These are phyloP conservation scores for Hypena proboscidalis DNA, from an alignment of 2,888 invertebrate species.

Conservation along the genomic window DNA sequence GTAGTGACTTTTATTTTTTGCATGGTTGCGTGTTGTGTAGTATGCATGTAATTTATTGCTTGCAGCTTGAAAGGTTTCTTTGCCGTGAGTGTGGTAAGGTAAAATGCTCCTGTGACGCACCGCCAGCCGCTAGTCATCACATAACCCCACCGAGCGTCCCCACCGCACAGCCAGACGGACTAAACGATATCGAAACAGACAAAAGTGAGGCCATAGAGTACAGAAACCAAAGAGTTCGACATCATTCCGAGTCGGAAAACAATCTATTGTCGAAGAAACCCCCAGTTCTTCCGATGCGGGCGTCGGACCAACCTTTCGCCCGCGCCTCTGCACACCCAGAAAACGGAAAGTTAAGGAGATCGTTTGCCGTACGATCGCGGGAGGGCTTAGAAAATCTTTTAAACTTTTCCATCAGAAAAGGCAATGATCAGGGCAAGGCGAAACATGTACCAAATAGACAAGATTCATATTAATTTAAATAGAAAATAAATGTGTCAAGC, in stretches of 20 bases:
- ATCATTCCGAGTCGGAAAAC: conserved; percentile 61
- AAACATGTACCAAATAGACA: conserved; percentile 58
- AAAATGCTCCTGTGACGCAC: conserved; percentile 86
- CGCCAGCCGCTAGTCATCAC: conserved; percentile 45
- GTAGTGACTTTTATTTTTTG: conserved; percentile 45
- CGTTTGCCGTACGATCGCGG: conserved; percentile 76
- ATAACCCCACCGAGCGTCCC: conserved; percentile 38
- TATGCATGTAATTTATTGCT: conserved; percentile 86
- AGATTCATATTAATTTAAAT: conserved; percentile 16
- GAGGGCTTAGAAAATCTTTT: conserved; percentile 78
- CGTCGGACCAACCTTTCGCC: conserved; percentile 68
- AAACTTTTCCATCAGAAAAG: conserved; percentile 67
- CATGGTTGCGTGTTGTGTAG: conserved; percentile 78
- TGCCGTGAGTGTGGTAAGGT: conserved; percentile 89
- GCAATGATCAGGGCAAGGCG: conserved; percentile 59
- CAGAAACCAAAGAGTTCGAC: conserved; percentile 58
- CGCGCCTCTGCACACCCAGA: conserved; percentile 60
- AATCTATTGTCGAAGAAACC: conserved; percentile 38
- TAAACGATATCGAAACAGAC: conserved; percentile 38
- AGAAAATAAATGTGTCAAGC: conserved; percentile 27
- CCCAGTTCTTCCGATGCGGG: conserved; percentile 49
- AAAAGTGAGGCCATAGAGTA: conserved; percentile 60
- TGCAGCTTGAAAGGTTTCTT: conserved; percentile 90
- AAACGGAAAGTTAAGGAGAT: conserved; percentile 72
- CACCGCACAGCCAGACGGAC: conserved; percentile 33